Percentiles rank a stretch among this genome's conserved stretches.
phyloP scores from a whole-genome alignment of 2,888 invertebrate genomes.

The Nomada fucata region DNA sequence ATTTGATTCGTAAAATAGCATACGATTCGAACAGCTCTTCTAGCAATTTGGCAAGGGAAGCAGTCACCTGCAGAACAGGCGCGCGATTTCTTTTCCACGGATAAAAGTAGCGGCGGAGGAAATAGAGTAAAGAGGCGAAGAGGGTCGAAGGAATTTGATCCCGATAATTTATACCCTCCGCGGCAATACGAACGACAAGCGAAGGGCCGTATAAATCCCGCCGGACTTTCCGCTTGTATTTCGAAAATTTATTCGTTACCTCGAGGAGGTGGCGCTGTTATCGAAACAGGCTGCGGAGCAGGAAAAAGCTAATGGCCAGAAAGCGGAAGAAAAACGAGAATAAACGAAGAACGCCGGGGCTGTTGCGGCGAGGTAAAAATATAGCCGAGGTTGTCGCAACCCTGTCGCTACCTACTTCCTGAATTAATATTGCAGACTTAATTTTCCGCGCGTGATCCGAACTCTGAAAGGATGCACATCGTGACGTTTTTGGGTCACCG shows the following conservation, averaged over 20 bases:
- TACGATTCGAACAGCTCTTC: too few species aligned
- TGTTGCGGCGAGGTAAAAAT: slow-evolving; percentile 31
- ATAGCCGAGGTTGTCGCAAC: slow-evolving; percentile 36
- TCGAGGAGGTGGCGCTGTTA: slow-evolving; percentile 13
- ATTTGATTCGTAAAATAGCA: too few species aligned
- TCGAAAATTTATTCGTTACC: slow-evolving; percentile 49
- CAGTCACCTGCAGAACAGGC: too few species aligned
- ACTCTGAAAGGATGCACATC: slow-evolving; percentile 50
- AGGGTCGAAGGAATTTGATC: slow-evolving; percentile 16
- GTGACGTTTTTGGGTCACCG: slow-evolving; percentile 64
- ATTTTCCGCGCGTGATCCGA: slow-evolving; percentile 72
- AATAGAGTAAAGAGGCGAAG: neutral
- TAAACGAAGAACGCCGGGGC: neutral
- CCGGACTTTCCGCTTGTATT: slow-evolving; percentile 16
- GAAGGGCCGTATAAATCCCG: slow-evolving; percentile 33
- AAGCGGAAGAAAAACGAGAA: slow-evolving; percentile 16
- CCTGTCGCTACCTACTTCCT: slow-evolving; percentile 45
- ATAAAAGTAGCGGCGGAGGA: too few species aligned
- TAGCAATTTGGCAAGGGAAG: too few species aligned
- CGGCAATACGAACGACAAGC: slow-evolving; percentile 17
- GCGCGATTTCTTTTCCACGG: too few species aligned
- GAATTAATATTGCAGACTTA: slow-evolving; percentile 80
- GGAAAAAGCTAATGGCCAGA: slow-evolving; percentile 33
- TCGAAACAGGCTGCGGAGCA: slow-evolving; percentile 26
- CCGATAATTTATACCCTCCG: slow-evolving; percentile 19